Conservation (phyloP, 2,113 vertebrate species). For the Salvator merianae region DNA sequence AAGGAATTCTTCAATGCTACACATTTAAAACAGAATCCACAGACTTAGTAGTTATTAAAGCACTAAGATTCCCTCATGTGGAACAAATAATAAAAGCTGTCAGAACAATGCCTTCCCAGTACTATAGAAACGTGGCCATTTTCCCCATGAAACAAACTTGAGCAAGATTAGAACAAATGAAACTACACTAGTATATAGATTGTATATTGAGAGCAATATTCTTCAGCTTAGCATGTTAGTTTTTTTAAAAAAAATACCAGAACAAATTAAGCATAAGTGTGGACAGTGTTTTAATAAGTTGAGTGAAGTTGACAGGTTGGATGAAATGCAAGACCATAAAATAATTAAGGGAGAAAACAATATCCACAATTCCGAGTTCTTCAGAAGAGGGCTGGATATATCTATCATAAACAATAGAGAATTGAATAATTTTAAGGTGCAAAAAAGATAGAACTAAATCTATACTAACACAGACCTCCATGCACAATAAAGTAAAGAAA, state of each 20-base stretch:
- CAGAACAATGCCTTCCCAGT: neutral
- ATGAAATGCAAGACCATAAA: too few relatives aligned
- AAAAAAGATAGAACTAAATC: too few relatives aligned
- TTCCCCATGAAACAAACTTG: constrained; percentile 3
- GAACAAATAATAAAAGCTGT: constrained; percentile 23
- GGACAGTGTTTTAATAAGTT: too few relatives aligned
- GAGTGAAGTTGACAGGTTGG: too few relatives aligned
- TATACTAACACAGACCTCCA: too few relatives aligned
- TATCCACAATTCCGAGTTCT: too few relatives aligned
- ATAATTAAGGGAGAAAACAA: too few relatives aligned
- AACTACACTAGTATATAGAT: neutral
- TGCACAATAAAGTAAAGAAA: too few relatives aligned
- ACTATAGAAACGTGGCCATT: constrained; percentile 13
- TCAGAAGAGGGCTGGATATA: too few relatives aligned
- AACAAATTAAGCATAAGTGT: too few relatives aligned
- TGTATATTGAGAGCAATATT: neutral
- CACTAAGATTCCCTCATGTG: constrained; percentile 11
- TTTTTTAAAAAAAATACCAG: neutral
- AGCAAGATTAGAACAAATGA: neutral
- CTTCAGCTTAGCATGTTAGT: too few relatives aligned
- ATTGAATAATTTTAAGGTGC: too few relatives aligned
- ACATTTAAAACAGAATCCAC: neutral
- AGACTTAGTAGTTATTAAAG: neutral
- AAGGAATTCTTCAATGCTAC: constrained; percentile 9
- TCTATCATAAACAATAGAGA: neutral